Evolutionary conservation across 2,888 invertebrate species (phyloP).

Genomic region (Oxyteleia sp.): DNA sequence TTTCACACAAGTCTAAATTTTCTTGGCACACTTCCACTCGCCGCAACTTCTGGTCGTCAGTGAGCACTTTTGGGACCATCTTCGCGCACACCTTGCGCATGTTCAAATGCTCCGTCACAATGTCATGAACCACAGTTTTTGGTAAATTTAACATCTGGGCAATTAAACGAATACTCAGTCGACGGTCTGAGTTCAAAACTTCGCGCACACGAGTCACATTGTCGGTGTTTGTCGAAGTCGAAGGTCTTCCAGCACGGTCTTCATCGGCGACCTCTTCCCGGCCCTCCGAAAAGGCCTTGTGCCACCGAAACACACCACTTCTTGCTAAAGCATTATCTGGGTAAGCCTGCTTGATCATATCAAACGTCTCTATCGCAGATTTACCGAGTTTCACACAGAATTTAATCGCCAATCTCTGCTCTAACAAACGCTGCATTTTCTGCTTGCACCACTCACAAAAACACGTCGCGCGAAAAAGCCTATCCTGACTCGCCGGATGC

Average conservation of each 20-base stretch:
- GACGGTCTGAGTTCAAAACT: constrained; percentile 45
- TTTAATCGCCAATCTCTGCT: not conserved
- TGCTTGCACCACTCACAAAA: too few species aligned
- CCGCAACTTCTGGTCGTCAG: constrained; percentile 69
- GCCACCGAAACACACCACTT: not conserved
- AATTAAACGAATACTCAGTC: constrained; percentile 41
- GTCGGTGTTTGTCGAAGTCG: constrained; percentile 35
- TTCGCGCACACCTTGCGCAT: constrained; percentile 76
- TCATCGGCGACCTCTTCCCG: constrained; percentile 69
- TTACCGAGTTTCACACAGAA: not conserved
- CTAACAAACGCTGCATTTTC: not conserved
- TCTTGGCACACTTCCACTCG: constrained; percentile 32
- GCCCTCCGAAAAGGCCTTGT: constrained; percentile 48
- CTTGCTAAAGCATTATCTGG: too few species aligned
- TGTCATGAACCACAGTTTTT: too few species aligned
- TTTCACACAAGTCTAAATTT: constrained; percentile 37
- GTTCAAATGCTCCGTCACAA: constrained; percentile 69
- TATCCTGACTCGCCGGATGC: too few species aligned
- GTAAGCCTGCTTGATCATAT: too few species aligned
- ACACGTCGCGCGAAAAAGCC: too few species aligned
- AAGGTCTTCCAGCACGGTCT: constrained; percentile 58
- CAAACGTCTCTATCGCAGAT: not conserved
- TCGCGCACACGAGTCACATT: constrained; percentile 40
- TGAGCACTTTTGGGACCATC: constrained; percentile 74
- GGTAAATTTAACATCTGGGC: too few species aligned